Evolutionary conservation across 1,140 invertebrate species (phyloP), one percentile per base, ranked within the genome.

Genomic region (Euglossa dilemma): DNA sequence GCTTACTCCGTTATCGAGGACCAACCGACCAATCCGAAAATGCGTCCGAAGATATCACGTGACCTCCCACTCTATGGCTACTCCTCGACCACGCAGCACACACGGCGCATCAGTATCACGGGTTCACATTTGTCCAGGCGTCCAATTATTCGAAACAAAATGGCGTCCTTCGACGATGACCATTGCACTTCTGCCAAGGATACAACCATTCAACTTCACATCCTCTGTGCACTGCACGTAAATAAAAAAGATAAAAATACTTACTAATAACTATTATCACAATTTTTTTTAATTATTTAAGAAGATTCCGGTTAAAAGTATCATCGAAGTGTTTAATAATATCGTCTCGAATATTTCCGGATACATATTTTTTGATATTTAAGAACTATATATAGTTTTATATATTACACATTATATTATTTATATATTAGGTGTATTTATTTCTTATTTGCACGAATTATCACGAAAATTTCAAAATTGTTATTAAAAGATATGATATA

Each of bases 1-100:
- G 43, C 79, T 78, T 73, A 81, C 87, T 90, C 73, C 89, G 88
- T 90, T 88, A 89, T 64, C 66, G 66, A 57, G 16, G 70, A 66
- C 64, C 76, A 80, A 50, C 70, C 45, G 23, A 59, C 89, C 89
- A 90, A 90, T 90, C 83, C 80, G 80, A 36, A 66, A 79, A 28
- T 70, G 47, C 61, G 59, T 45, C 36, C 1, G 43, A 25, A 23
- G 12, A 14, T 77, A 80, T 90, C 88, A 89, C 85, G 84, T 88
- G 85, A 81, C 59, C 18, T 43, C 66, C 59, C 87, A 70, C 86
- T 16, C 76, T 74, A 63, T 72, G n/a, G 25, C 61, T 23, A 45
- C 59, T 54, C 56, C 69, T 75, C 61, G 45, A 12, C 28, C 43
- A 73, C 81, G 61, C 81, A 85, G 47, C 67, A 45, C 23, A 61